Conservation (phyloP, 1,140 invertebrate species). For the Lordiphosa mommai region DNA sequence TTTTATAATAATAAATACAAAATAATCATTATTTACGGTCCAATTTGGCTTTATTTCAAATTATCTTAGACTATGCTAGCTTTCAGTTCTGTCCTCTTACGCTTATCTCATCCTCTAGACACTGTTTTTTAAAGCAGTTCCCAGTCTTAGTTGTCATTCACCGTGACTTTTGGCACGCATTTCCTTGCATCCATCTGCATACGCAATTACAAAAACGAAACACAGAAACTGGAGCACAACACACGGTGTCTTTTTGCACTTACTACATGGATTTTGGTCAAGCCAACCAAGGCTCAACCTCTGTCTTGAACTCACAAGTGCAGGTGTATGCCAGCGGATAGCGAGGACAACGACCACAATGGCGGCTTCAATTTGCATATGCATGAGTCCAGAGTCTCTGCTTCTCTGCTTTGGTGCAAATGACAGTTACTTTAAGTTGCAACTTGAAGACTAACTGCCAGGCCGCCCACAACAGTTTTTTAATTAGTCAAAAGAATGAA, state of each 20-base stretch:
- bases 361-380: conserved; percentile 61
- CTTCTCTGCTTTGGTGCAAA: conserved; percentile 71
- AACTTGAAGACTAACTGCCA: conserved; percentile 54
- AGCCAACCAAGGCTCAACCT: too few relatives aligned
- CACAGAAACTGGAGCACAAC: background rate
- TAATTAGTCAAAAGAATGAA: conserved; percentile 56
- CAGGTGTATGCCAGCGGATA: background rate
- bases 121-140: background rate
- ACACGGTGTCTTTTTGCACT: too few relatives aligned
- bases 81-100: too few relatives aligned
- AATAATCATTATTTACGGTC: too few relatives aligned
- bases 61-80: too few relatives aligned
- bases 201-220: conserved; percentile 1
- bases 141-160: conserved; percentile 38
- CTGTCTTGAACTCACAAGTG: too few relatives aligned
- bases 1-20: too few relatives aligned
- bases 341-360: background rate
- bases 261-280: too few relatives aligned
- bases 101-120: too few relatives aligned
- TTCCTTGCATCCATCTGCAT: conserved; percentile 6
- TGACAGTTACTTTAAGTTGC: conserved; percentile 54
- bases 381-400: conserved; percentile 53
- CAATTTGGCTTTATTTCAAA: too few relatives aligned
- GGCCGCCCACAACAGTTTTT: conserved; percentile 67
- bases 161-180: conserved; percentile 45